phyloP scores from a whole-genome alignment of 2,113 vertebrate species.

The Mobula birostris region DNA sequence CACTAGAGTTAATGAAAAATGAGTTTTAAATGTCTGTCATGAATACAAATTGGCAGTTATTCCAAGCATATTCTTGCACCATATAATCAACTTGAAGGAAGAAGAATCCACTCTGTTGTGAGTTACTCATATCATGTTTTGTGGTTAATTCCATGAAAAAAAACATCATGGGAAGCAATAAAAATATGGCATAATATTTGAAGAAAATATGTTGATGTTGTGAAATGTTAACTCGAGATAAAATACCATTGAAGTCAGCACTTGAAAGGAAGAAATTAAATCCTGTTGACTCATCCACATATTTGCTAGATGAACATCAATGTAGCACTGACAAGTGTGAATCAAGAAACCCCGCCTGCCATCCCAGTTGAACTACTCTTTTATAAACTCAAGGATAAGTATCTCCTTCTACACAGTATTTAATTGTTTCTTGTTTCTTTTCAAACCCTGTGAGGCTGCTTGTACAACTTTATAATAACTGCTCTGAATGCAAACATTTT shows the following conservation, averaged over 20 bases:
- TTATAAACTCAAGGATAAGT: constrained; percentile 44
- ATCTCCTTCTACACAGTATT: constrained; percentile 42
- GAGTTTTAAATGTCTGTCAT: not conserved
- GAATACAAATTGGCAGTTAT: constrained; percentile 14
- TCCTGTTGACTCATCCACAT: constrained; percentile 8
- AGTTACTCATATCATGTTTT: not conserved
- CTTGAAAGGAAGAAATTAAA: constrained; percentile 36
- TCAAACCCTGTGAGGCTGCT: constrained; percentile 45
- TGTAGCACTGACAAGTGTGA: constrained; percentile 10
- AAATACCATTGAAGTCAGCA: not conserved
- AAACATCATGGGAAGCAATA: not conserved
- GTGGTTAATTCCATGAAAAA: not conserved
- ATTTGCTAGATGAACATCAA: constrained; percentile 17
- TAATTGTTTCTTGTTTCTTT: constrained; percentile 47
- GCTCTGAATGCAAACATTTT: constrained; percentile 42
- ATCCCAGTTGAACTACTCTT: not conserved
- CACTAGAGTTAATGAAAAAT: not conserved
- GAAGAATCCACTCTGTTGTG: not conserved
- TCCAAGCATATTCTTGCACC: not conserved
- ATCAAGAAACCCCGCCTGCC: not conserved
- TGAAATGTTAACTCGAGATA: constrained; percentile 21
- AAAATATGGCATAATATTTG: constrained; percentile 10
- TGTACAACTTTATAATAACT: constrained; percentile 46
- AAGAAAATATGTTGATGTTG: not conserved
- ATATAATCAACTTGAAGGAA: not conserved